Conservation (phyloP, 2,113 vertebrate genomes). For the Fregetta grallaria region DNA sequence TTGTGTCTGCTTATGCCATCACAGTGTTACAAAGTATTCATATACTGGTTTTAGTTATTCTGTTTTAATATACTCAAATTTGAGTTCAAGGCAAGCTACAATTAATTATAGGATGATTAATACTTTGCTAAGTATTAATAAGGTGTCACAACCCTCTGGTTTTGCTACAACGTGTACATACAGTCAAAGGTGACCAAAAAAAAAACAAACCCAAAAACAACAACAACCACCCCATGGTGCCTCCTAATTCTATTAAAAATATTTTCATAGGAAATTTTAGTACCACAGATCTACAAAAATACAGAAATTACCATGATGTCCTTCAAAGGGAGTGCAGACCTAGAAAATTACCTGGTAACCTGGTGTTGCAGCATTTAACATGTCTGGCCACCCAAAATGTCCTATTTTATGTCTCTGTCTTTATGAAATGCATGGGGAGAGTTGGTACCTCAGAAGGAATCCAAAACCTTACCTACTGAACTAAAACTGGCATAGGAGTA, state of each 20-base stretch:
- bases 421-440: neutral
- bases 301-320: neutral
- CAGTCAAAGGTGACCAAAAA: neutral
- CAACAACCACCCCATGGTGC: no score
- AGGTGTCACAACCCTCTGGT: neutral
- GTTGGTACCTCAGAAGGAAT: neutral
- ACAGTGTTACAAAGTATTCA: neutral
- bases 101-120: neutral
- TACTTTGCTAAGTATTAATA: neutral
- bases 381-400: neutral
- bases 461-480: neutral
- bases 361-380: neutral
- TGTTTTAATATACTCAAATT: neutral
- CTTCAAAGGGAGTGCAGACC: neutral
- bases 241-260: neutral
- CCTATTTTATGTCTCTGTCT: neutral
- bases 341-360: neutral
- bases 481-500: neutral
- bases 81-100: neutral
- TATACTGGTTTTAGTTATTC: neutral
- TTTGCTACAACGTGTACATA: neutral
- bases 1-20: neutral
- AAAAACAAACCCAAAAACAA: fast-evolving
- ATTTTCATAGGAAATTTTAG: neutral
- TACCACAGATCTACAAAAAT: neutral